Evolutionary conservation across 2,888 invertebrate species (phyloP), one percentile per base, ranked within the genome.

Genomic region (Tetrapedia diversipes): DNA sequence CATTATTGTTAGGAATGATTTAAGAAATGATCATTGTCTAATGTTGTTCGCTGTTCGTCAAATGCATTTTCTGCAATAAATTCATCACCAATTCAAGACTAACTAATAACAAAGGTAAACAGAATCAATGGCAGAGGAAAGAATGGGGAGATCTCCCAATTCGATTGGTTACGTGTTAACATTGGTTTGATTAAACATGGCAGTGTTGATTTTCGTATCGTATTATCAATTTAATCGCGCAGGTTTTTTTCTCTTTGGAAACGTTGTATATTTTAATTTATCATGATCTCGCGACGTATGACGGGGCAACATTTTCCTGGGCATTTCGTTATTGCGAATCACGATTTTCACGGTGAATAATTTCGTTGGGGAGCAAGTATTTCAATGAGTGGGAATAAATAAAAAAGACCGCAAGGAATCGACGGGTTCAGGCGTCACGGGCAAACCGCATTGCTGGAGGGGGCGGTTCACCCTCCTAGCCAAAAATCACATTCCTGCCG

Each of bases 401-500:
- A 49, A 53, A 69, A 53, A 45, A 37, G 56, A 37, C 66, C 60
- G 57, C 64, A 67, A 75, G 57, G 22, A 75, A 65, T 65, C 56
- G 63, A 29, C 61, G 43, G n/a, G 45, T 59, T 56, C 49, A 45
- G 14, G 39, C 61, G 72, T 77, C 65, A 63, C 74, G 41, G 65
- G 51, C 67, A 51, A 77, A 65, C 69, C 66, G 49, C 59, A 54
- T 22, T 19, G 32, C 19, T 19, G 29, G 41, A 45, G 56, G 71
- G 78, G 74, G 72, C 75, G 78, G 69, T 67, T 71, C 63, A 71
- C 78, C 76, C 66, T 73, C 67, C 57, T 53, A 29, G 71, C 71
- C 71, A 84, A 86, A 88, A 87, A 88, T 88, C 84, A 82, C 86
- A 87, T 87, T 85, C 85, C 87, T 73, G 64, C 71, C 82, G 81